Evolutionary conservation across 2,113 vertebrate species (phyloP).

Genomic region (Malurus cyaneus): DNA sequence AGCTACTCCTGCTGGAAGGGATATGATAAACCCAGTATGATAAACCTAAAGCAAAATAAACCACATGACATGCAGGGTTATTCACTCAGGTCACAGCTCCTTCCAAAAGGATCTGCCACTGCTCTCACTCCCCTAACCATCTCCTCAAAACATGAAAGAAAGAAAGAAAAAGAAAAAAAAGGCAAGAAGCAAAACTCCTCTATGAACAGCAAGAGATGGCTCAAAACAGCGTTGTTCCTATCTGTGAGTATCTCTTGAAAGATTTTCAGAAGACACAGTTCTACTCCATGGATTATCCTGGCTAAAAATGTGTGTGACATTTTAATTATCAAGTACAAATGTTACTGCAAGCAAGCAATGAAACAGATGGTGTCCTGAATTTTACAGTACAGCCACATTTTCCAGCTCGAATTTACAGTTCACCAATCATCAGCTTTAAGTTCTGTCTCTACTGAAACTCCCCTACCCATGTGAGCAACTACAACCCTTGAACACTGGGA

Average conservation of each 20-base stretch:
- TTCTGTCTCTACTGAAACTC: not conserved
- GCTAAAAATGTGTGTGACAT: slow-evolving; percentile 71
- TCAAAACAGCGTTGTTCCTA: not conserved
- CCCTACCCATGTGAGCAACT: not conserved
- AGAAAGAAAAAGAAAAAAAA: not conserved
- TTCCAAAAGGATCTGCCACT: not conserved
- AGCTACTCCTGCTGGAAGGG: not conserved
- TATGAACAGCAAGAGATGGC: not conserved
- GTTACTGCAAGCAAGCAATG: slow-evolving; percentile 69
- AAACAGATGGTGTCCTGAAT: slow-evolving; percentile 76
- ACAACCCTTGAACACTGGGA: not conserved
- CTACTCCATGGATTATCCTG: slow-evolving; percentile 56
- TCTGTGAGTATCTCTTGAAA: not conserved
- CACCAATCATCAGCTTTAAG: slow-evolving; percentile 40
- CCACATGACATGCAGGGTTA: not conserved
- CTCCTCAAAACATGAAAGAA: not conserved
- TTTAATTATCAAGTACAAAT: slow-evolving; percentile 76
- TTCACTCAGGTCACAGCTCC: not conserved
- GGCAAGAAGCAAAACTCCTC: not conserved
- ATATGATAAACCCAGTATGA: not conserved
- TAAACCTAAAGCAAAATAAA: not conserved
- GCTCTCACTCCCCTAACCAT: not conserved
- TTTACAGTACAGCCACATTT: slow-evolving; percentile 68
- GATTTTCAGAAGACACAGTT: slow-evolving; percentile 32
- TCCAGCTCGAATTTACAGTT: slow-evolving; percentile 69